Percentiles rank a stretch among this genome's conserved stretches.
These are phyloP conservation scores for Catalaphyllia jardinei DNA, from an alignment of 64 coral and sea anemone species.

Conservation along the genomic window DNA sequence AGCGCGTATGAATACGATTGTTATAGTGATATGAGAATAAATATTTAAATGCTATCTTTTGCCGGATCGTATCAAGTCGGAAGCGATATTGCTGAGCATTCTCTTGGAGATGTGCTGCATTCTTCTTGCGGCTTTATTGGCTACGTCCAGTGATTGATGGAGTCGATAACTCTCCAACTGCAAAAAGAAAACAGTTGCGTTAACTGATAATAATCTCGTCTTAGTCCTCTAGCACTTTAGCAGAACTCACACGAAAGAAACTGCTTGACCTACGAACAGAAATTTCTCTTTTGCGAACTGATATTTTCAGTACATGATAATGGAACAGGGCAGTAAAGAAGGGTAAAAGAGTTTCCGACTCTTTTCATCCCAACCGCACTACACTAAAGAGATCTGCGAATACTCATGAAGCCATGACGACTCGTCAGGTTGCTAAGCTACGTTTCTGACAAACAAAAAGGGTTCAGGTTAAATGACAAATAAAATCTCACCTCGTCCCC, in stretches of 20 bases:
- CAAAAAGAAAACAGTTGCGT: conserved; percentile 2
- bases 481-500: conserved; percentile 11
- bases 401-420: too few species aligned
- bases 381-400: too few species aligned
- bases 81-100: conserved; percentile 80
- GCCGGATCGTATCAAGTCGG: conserved; percentile 83
- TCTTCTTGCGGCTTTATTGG: conserved; percentile 80
- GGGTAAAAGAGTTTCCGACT: too few species aligned
- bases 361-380: not conserved
- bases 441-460: too few species aligned
- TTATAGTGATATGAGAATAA: not conserved
- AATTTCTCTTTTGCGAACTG: too few species aligned
- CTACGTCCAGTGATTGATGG: conserved; percentile 86
- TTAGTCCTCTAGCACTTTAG: too few species aligned
- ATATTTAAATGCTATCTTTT: conserved; percentile 31
- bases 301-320: too few species aligned
- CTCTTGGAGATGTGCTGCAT: conserved; percentile 84
- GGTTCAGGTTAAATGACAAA: too few species aligned
- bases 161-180: conserved; percentile 82
- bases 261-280: too few species aligned
- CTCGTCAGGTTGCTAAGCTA: too few species aligned
- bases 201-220: not conserved
- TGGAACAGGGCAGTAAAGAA: too few species aligned
- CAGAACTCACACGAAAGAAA: too few species aligned
- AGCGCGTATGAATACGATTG: not conserved